Percentiles rank a stretch among this genome's conserved stretches.
Evolutionary conservation across 2,888 invertebrate species (phyloP).

Genomic region (Zaprionus lineosus): DNA sequence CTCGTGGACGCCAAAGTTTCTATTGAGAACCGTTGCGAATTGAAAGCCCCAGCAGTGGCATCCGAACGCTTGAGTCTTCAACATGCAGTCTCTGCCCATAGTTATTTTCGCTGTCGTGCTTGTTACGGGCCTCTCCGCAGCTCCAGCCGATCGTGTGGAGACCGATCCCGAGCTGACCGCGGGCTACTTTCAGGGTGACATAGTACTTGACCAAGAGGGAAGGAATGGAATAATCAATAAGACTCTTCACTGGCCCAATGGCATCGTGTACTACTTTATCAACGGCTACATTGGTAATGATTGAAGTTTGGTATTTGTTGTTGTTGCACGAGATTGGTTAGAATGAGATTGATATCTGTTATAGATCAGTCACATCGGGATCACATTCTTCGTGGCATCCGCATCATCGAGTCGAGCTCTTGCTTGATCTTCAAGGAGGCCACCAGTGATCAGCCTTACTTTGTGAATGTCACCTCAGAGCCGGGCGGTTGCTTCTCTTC

Average conservation of each 20-base stretch:
- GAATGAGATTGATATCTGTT: too few species aligned
- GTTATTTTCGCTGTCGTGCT: constrained; percentile 3
- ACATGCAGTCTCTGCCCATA: constrained; percentile 33
- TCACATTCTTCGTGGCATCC: too few species aligned
- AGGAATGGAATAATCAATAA: constrained; percentile 86
- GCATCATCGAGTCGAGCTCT: constrained; percentile 88
- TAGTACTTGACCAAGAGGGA: constrained; percentile 83
- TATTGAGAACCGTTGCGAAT: neutral
- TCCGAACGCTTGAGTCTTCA: neutral
- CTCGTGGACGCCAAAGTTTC: neutral
- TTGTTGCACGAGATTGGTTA: too few species aligned
- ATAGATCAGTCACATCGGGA: too few species aligned
- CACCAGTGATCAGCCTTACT: constrained; percentile 73
- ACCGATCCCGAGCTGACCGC: constrained; percentile 89
- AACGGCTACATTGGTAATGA: constrained; percentile 49
- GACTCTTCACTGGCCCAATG: constrained; percentile 86
- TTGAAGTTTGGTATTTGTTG: too few species aligned
- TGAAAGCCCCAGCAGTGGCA: constrained; percentile 18
- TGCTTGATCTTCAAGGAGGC: constrained; percentile 88
- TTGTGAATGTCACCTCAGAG: constrained; percentile 49
- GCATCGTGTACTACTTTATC: constrained; percentile 86
- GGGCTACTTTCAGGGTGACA: constrained; percentile 89
- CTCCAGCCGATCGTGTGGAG: constrained; percentile 37
- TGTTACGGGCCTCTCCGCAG: constrained; percentile 1
- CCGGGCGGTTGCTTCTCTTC: constrained; percentile 89